These are phyloP conservation scores for Siniperca chuatsi DNA, from an alignment of 2,113 vertebrate species.

Conservation along the genomic window DNA sequence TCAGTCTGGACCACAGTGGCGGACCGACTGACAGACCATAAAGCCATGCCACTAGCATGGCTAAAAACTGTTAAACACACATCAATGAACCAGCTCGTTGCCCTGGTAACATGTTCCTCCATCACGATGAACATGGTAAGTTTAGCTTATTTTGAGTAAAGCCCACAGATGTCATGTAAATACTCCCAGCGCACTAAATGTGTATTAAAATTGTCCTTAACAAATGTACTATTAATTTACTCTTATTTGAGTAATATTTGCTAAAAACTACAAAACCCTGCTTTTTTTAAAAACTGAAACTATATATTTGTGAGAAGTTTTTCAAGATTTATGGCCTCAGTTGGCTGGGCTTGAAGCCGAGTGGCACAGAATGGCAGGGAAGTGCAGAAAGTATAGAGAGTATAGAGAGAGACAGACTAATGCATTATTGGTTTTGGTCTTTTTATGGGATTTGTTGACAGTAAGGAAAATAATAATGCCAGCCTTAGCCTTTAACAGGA, in stretches of 20 bases:
- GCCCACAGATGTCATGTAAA: background rate
- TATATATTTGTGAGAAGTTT: background rate
- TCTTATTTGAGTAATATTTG: background rate
- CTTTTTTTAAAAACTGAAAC: background rate
- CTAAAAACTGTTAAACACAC: no score
- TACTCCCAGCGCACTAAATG: background rate
- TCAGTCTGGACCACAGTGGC: background rate
- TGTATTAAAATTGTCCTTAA: background rate
- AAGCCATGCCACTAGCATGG: no score
- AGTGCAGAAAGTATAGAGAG: background rate
- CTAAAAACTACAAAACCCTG: background rate
- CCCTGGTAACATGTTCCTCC: background rate
- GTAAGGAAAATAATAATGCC: background rate
- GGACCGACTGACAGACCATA: background rate
- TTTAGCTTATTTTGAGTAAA: background rate
- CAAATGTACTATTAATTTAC: background rate
- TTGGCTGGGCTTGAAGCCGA: background rate
- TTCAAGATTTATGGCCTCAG: background rate
- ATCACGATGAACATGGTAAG: no score
- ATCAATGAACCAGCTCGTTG: background rate
- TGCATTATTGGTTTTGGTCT: background rate
- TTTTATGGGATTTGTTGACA: slow-evolving; percentile 13
- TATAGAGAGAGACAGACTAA: background rate
- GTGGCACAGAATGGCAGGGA: background rate
- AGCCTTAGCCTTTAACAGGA: background rate